Evolutionary conservation across 2,888 invertebrate genomes (phyloP), one percentile per base, ranked within the genome.

Genomic region (Heliconius aoede): DNA sequence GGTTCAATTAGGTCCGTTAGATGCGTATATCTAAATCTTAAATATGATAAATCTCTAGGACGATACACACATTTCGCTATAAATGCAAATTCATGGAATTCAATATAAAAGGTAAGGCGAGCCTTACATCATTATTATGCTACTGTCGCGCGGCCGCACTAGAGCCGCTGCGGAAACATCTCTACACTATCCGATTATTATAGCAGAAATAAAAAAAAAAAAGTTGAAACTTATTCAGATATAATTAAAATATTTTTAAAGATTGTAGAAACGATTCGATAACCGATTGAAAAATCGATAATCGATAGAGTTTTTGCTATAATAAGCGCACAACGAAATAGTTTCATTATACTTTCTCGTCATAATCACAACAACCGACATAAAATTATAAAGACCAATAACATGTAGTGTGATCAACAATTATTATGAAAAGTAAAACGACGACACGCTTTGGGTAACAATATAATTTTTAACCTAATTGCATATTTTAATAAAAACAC

Each of bases 41-140:
- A 91, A 91, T 90, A 91, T 90, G 90, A 91, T 92, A 91, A 91
- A 93, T 93, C 92, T 94, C 92, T 93, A 94, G 91, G 90, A 93
- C 93, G 90, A 92, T 90, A 93, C 89, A 93, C 89, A 91, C 92
- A 92, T 92, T 92, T 93, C 91, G 90, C 90, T 92, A 93, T 93
- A 94, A 94, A 94, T 94, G 94, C 94, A 94, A 94, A 94, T 94
- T 94, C 94, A 94, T 93, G 94, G 94, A 94, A 94, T 94, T 94
- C 93, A 94, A 93, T 90, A 92, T 86, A 90, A 86, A 83, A 85
- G 85, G 87, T 92, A 93, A 93, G 92, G 84, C 82, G 86, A 76
- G 89, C 83, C 93, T 93, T 92, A 93, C 89, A 93, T 93, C 92
- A 93, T 93, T 93, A 93, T 92, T n/a, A n/a, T n/a, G 94, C 93